A percentile compares a stretch with the other conserved stretches of the same genome.
Evolutionary conservation across 1,140 invertebrate genomes (phyloP).

Genomic region (Drosophila repleta): DNA sequence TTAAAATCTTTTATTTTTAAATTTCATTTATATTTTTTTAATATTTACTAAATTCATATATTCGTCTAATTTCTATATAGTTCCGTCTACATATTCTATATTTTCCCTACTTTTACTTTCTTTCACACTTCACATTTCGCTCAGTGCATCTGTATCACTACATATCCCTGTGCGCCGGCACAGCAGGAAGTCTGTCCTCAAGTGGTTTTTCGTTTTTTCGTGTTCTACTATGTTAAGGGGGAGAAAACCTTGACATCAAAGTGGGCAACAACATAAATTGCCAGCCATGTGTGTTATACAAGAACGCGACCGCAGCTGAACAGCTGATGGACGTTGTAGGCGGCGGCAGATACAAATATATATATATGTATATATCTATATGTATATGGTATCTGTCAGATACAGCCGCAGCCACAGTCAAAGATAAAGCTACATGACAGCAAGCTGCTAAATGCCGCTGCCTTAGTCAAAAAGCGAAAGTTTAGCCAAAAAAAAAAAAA

Average conservation of each 20-base stretch:
- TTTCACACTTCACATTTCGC: neutral
- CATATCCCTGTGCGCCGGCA: constrained; percentile 1
- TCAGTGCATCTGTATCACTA: neutral
- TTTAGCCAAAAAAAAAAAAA: constrained; percentile 22
- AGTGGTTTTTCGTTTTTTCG: constrained; percentile 11
- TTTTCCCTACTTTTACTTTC: neutral
- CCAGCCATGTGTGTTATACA: constrained; percentile 30
- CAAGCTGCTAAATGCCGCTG: constrained; percentile 30
- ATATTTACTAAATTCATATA: too few relatives aligned
- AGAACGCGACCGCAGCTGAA: constrained; percentile 25
- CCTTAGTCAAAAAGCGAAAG: constrained; percentile 45
- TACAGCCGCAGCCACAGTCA: constrained; percentile 45
- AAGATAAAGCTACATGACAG: constrained; percentile 44
- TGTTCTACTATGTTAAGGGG: neutral
- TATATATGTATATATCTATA: neutral
- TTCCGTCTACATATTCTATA: neutral
- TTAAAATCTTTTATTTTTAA: too few relatives aligned
- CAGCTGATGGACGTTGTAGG: constrained; percentile 63
- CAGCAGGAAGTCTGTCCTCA: constrained; percentile 60
- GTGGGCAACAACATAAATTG: constrained; percentile 62
- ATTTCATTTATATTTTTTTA: too few relatives aligned
- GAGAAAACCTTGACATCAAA: constrained; percentile 76
- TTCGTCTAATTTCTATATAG: too few relatives aligned
- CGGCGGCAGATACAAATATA: constrained; percentile 5
- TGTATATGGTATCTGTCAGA: constrained; percentile 54